Evolutionary conservation across 2,113 vertebrate genomes (phyloP), one percentile per base, ranked within the genome.

Genomic region (Mohoua ochrocephala): DNA sequence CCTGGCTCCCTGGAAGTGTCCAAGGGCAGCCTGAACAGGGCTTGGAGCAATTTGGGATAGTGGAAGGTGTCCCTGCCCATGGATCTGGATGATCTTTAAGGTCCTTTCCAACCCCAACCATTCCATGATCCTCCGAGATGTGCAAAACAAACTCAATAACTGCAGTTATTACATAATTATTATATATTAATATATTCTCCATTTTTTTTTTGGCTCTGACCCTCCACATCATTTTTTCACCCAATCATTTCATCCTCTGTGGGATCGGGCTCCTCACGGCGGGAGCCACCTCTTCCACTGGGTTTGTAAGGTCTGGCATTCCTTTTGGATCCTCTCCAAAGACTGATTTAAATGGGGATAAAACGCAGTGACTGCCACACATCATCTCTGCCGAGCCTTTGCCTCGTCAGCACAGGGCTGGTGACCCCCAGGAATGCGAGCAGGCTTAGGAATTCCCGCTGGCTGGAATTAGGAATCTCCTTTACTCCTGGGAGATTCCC

Each of bases 21-120:
- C 59, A 41, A 47, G 35, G 19, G 3, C 42, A 30, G 30, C 2
- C 1, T 56, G 60, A n/a, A 41, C 0, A 1, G 30, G n/a, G 15
- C 8, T 65, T 41, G 60, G 60, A 75, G 35, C 60, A 65, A 0
- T 6, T 35, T 65, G 61, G 52, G 60, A 19, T 7, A 3, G 14
- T 11, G 71, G 37, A 4, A 86, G 3, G 6, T 37, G 37, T 50
- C 27, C 53, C 53, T 76, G 31, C 37, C 61, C 19, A 26, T 41
- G 23, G 26, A 19, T 47, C 5, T 56, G 50, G 42, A 24, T 54
- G 27, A 6, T 14, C 9, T 39, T 47, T n/a, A 28, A 84, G 23
- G 18, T 64, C 28, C 47, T 11, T 37, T 21, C 39, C 68, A 64
- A 33, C 11, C 22, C 69, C 3, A 67, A 15, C 31, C 31, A 50